A percentile compares a stretch with the other conserved stretches of the same genome.
These are phyloP conservation scores for Nipponia nippon DNA, from an alignment of 2,113 vertebrate species.

Conservation along the genomic window DNA sequence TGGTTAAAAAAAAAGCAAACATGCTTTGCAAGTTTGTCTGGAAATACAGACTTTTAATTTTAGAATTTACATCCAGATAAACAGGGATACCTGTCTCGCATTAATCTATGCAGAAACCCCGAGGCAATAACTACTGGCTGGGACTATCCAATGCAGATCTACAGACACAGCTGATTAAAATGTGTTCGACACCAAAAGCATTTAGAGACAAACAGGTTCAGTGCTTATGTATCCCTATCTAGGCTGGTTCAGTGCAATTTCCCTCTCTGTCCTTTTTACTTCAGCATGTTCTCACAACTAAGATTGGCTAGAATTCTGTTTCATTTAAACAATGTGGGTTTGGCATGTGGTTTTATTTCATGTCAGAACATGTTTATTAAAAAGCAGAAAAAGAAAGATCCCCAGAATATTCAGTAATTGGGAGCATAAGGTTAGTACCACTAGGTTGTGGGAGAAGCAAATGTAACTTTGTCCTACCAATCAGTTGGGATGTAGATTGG, in stretches of 20 bases:
- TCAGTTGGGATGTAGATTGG: background rate
- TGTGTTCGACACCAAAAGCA: background rate
- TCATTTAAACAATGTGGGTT: background rate
- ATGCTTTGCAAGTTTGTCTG: background rate
- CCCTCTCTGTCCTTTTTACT: background rate
- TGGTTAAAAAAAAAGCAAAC: background rate
- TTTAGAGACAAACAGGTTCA: background rate
- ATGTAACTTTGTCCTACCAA: background rate
- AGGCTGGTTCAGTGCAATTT: background rate
- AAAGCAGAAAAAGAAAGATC: background rate
- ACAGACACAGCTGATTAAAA: background rate
- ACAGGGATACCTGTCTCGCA: background rate
- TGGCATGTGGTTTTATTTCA: background rate
- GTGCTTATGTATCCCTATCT: background rate
- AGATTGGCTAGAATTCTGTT: background rate
- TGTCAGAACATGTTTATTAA: background rate
- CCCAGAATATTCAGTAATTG: background rate
- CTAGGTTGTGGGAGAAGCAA: background rate
- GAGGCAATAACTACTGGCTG: background rate
- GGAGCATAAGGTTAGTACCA: background rate
- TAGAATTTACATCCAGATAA: background rate
- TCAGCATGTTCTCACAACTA: background rate
- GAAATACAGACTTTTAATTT: background rate
- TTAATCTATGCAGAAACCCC: background rate
- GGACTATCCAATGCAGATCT: background rate